Conservation (phyloP, 2,797 vertebrate genomes). For the Borostomias antarcticus region DNA sequence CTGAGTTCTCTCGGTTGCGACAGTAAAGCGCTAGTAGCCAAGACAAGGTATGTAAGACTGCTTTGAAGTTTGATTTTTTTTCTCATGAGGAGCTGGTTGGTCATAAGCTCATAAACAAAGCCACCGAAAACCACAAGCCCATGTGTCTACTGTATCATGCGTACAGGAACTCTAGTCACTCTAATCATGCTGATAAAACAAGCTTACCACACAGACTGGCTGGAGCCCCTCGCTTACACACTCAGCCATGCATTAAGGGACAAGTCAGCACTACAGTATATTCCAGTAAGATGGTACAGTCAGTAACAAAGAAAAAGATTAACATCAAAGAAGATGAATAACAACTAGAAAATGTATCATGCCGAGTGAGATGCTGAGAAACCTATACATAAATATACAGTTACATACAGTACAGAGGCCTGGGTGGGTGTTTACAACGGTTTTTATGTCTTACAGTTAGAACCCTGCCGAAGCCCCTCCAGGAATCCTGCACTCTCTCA, state of each 20-base stretch:
- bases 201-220: conserved; percentile 18
- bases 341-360: not conserved
- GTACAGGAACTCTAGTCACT: not conserved
- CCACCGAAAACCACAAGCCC: not conserved
- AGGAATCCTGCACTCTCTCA: conserved; percentile 43
- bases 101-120: not conserved
- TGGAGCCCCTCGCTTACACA: conserved; percentile 23
- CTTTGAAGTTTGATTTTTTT: conserved; percentile 18
- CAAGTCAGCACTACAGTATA: not conserved
- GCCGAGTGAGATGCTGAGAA: not conserved
- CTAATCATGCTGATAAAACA: conserved; percentile 16
- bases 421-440: not conserved
- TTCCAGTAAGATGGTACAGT: not conserved
- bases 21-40: no score
- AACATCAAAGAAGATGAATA: not conserved
- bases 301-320: not conserved
- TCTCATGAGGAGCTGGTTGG: not conserved
- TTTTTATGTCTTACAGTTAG: conserved; percentile 40
- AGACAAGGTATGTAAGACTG: not conserved
- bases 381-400: not conserved
- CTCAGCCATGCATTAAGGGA: not conserved
- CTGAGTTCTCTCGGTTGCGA: no score
- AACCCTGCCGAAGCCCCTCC: conserved; percentile 40
- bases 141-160: conserved; percentile 13
- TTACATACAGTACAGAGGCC: not conserved